These are phyloP conservation scores for Choreutis nemorana DNA, from an alignment of 2,888 invertebrate genomes.

Conservation along the genomic window DNA sequence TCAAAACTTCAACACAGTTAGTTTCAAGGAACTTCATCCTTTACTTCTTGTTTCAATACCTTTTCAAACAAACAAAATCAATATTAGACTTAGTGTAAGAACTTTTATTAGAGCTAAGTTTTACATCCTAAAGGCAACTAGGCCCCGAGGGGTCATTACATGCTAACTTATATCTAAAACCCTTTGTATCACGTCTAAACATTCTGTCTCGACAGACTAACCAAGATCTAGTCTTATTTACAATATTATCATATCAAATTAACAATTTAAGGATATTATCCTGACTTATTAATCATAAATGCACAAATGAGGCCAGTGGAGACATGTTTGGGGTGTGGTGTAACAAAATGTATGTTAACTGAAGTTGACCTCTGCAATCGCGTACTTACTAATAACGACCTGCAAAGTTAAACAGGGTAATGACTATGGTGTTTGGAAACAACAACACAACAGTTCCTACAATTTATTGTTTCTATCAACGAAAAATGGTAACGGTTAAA, in stretches of 20 bases:
- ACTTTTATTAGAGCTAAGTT: conserved; percentile 58
- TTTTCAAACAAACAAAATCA: conserved; percentile 84
- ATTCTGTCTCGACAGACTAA: too few species aligned
- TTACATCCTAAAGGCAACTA: conserved; percentile 54
- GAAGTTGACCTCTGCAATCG: conserved; percentile 47
- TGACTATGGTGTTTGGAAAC: conserved; percentile 38
- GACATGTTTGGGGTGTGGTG: conserved; percentile 34
- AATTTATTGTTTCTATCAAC: too few species aligned
- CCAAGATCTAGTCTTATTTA: neutral
- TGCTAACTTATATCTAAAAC: conserved; percentile 44
- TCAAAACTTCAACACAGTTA: conserved; percentile 65
- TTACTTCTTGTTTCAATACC: conserved; percentile 85
- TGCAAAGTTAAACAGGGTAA: conserved; percentile 61
- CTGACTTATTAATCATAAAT: conserved; percentile 44
- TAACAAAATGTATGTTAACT: conserved; percentile 45
- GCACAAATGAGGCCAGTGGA: conserved; percentile 37
- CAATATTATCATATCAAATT: neutral
- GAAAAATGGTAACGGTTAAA: too few species aligned
- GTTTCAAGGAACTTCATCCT: conserved; percentile 76
- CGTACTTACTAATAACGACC: conserved; percentile 64
- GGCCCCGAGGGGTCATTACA: conserved; percentile 33
- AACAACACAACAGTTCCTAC: too few species aligned
- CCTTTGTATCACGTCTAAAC: conserved; percentile 33
- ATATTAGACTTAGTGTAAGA: conserved; percentile 68
- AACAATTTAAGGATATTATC: conserved; percentile 11